phyloP scores from a whole-genome alignment of 2,113 vertebrate genomes.

The Pollachius pollachius region DNA sequence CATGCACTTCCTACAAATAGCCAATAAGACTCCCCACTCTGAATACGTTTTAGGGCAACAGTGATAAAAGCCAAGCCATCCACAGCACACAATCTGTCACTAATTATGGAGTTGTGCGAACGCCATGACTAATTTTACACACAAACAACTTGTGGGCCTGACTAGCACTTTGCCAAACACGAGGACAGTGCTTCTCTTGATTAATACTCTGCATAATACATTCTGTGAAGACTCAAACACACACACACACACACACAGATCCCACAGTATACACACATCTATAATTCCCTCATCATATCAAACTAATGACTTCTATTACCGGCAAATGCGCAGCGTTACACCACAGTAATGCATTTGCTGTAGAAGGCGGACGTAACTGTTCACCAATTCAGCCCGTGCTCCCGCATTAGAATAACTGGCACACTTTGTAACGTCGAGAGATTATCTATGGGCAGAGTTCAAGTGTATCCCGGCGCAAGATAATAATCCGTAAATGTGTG shows the following conservation, averaged over 20 bases:
- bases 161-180: conserved; percentile 35
- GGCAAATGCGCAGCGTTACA: conserved; percentile 25
- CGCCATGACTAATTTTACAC: conserved; percentile 39
- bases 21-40: too few relatives aligned
- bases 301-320: conserved; percentile 37
- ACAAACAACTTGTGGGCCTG: conserved; percentile 27
- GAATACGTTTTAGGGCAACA: conserved; percentile 14
- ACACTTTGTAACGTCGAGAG: conserved; percentile 4
- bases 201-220: conserved; percentile 36
- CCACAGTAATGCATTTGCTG: too few relatives aligned
- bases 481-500: conserved; percentile 12
- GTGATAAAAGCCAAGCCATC: not conserved
- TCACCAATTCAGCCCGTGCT: not conserved
- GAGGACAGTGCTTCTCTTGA: conserved; percentile 39
- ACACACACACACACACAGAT: conserved; percentile 14
- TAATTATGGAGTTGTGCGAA: not conserved
- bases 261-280: conserved; percentile 21
- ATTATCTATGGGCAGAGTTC: conserved; percentile 9
- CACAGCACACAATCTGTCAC: not conserved
- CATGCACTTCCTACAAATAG: not conserved
- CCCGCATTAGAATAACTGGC: conserved; percentile 9
- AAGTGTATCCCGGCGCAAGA: conserved; percentile 13
- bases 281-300: conserved; percentile 33
- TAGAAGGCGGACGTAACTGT: too few relatives aligned
- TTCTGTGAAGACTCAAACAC: conserved; percentile 21